Conservation (phyloP, 2,797 vertebrate genomes). For the Antennarius maculatus region DNA sequence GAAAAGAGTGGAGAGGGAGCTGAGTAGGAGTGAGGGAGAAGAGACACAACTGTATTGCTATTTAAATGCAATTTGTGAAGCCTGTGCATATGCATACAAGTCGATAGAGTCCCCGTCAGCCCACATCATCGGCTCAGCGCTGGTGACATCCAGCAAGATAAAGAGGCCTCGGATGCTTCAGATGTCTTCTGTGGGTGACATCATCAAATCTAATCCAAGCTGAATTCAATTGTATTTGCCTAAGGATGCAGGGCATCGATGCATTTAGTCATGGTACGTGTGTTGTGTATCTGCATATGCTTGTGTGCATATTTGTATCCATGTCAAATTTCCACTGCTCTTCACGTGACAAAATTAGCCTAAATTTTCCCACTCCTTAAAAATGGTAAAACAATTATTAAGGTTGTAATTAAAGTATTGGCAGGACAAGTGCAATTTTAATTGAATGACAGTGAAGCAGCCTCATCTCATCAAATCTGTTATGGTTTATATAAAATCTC, state of each 20-base stretch:
- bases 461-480: constrained; percentile 38
- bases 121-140: constrained; percentile 73
- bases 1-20: constrained; percentile 68
- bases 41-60: constrained; percentile 71
- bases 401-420: constrained; percentile 83
- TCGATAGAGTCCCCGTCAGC: constrained; percentile 72
- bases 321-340: constrained; percentile 27
- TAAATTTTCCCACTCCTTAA: constrained; percentile 63
- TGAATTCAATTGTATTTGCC: constrained; percentile 70
- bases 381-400: constrained; percentile 80
- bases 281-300: constrained; percentile 12
- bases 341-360: constrained; percentile 53
- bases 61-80: constrained; percentile 80
- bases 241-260: constrained; percentile 45
- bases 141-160: constrained; percentile 78
- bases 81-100: constrained; percentile 74
- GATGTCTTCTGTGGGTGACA: constrained; percentile 75
- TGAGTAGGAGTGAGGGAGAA: constrained; percentile 71
- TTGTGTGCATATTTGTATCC: constrained; percentile 16
- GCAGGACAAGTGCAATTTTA: constrained; percentile 81
- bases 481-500: constrained; percentile 57
- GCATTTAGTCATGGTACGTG: constrained; percentile 34
- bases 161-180: constrained; percentile 68
- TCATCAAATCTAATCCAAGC: constrained; percentile 74
- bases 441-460: constrained; percentile 72